These are phyloP conservation scores for Gadopsis marmoratus DNA, from an alignment of 2,797 vertebrate genomes.

Conservation along the genomic window DNA sequence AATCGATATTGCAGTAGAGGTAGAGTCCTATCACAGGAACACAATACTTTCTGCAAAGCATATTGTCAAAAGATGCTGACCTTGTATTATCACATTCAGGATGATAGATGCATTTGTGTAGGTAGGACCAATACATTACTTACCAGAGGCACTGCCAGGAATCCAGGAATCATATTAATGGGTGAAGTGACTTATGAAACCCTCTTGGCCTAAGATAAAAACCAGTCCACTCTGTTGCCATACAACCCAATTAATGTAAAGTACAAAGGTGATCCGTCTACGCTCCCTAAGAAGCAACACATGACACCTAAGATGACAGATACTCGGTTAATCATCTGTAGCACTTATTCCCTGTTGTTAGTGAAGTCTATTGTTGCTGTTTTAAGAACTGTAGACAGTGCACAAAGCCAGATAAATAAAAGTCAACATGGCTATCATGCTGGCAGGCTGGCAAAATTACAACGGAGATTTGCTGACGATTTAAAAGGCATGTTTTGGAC, in stretches of 20 bases:
- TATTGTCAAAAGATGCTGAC: slow-evolving; percentile 59
- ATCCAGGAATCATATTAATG: slow-evolving; percentile 61
- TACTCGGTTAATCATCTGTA: background rate
- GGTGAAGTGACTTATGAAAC: slow-evolving; percentile 51
- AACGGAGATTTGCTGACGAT: slow-evolving; percentile 34
- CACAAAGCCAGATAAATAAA: slow-evolving; percentile 35
- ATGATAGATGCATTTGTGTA: slow-evolving; percentile 61
- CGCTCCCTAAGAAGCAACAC: background rate
- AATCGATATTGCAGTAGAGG: slow-evolving; percentile 38
- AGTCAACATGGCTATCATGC: slow-evolving; percentile 35
- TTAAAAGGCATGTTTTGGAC: slow-evolving; percentile 27
- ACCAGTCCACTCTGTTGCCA: slow-evolving; percentile 15
- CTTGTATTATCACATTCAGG: slow-evolving; percentile 63
- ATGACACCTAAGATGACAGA: background rate
- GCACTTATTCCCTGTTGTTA: background rate
- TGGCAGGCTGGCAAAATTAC: slow-evolving; percentile 31
- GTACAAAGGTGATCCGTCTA: slow-evolving; percentile 10
- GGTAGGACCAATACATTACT: slow-evolving; percentile 57
- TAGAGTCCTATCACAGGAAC: slow-evolving; percentile 25
- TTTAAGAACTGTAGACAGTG: slow-evolving; percentile 31
- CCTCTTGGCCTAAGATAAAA: slow-evolving; percentile 28
- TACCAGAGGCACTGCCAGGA: slow-evolving; percentile 58
- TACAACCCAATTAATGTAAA: slow-evolving; percentile 21
- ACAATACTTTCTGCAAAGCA: slow-evolving; percentile 48
- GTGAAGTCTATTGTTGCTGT: background rate